Evolutionary conservation across 2,113 vertebrate species (phyloP), one percentile per base, ranked within the genome.

Genomic region (Microcebus griseorufus): DNA sequence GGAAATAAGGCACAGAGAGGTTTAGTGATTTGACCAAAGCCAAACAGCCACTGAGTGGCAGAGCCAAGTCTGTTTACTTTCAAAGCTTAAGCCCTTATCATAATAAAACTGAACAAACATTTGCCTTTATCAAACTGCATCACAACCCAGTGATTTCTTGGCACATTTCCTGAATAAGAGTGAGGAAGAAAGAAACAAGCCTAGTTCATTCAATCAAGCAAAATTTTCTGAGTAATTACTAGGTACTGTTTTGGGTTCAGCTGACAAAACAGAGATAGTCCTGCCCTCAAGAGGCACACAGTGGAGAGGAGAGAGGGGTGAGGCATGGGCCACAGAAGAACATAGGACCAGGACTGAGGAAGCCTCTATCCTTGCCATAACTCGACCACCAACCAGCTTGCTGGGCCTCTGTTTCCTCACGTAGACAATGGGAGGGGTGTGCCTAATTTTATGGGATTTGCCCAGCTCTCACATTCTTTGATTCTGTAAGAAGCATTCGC

Each of bases 271-370:
- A 76, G 37, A 20, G 22, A 45, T 4, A 45, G 10, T 1, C 20
- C 29, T 39, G 37, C 20, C 51, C 17, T 27, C 3, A 2, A 12
- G 39, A 82, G 65, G 51, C 34, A 62, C 2, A 0, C 2, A 32
- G 2, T 0, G 2, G 1, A 67, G 42, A 67, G 22, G 34, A 79
- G 25, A 55, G 37, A n/a, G 3, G 2, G 7, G 1, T 4, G 1
- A 4, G 10, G 16, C 10, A 6, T 18, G 14, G 23, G 16, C 16
- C n/a, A 9, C 2, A 23, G 42, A 9, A 39, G 25, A 65, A 39
- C 7, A 10, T 9, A 32, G 55, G 17, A 27, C 67, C 25, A 69
- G 13, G 25, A 20, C 0, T 27, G 7, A 48, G 9, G 42, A 65
- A 90, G 29, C 62, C 22, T 75, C 12, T 18, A n/a, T 32, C 9